phyloP scores from a whole-genome alignment of 2,888 invertebrate genomes.

The Lycophotia porphyrea region DNA sequence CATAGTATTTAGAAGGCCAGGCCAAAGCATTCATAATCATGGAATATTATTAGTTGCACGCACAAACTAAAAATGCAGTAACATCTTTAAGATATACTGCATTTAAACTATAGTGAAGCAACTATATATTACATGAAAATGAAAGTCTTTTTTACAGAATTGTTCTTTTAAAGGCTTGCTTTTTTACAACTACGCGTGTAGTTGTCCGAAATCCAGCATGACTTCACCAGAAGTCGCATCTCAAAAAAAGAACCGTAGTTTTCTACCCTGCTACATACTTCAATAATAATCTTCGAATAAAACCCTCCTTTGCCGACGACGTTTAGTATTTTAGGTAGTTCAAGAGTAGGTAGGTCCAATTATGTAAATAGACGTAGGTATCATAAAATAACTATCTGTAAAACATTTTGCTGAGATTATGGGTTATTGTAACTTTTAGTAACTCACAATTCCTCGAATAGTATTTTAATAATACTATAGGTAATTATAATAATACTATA shows the following conservation, averaged over 20 bases:
- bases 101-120: slow-evolving; percentile 38
- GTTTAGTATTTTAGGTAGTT: slow-evolving; percentile 7
- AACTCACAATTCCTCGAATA: slow-evolving; percentile 1
- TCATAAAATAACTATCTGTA: slow-evolving; percentile 16
- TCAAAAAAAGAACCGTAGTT: not conserved
- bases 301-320: not conserved
- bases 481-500: not conserved
- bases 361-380: slow-evolving; percentile 20
- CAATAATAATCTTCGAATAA: not conserved
- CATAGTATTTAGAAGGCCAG: not conserved
- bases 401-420: slow-evolving; percentile 36
- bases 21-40: not conserved
- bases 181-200: not conserved
- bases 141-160: not conserved
- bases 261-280: not conserved
- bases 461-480: not conserved
- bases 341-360: slow-evolving; percentile 10
- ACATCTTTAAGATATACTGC: slow-evolving; percentile 2
- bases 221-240: not conserved
- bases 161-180: not conserved
- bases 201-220: not conserved
- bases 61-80: slow-evolving; percentile 19
- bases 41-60: slow-evolving; percentile 31
- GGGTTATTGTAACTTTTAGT: slow-evolving; percentile 11
- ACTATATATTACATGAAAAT: slow-evolving; percentile 1